These are phyloP conservation scores for Petaurus breviceps DNA, from an alignment of 2,113 vertebrate species.

Conservation along the genomic window DNA sequence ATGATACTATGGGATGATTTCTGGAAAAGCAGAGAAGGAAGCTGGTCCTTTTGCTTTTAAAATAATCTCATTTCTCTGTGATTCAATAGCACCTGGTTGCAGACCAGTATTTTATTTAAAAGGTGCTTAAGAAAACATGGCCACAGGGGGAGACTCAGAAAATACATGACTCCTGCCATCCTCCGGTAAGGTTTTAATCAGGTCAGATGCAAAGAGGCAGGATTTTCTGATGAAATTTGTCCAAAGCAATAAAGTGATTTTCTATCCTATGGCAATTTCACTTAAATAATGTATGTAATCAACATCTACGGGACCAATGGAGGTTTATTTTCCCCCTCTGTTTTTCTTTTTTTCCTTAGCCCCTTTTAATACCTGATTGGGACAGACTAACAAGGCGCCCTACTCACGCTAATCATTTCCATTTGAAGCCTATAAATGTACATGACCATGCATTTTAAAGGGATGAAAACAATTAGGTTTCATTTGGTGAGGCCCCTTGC, in stretches of 20 bases:
- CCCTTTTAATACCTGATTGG: background rate
- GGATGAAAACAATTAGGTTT: background rate
- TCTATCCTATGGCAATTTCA: constrained; percentile 15
- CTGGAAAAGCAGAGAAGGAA: background rate
- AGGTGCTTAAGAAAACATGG: constrained; percentile 62
- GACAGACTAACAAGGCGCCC: background rate
- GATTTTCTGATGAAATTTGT: constrained; percentile 62
- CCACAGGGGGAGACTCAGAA: constrained; percentile 29
- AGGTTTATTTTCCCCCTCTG: background rate
- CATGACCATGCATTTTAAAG: background rate
- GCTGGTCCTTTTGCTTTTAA: background rate
- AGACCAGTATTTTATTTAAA: constrained; percentile 65
- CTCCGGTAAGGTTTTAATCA: constrained; percentile 58
- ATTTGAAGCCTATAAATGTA: background rate
- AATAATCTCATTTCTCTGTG: constrained; percentile 9
- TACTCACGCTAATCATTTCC: background rate
- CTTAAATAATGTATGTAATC: constrained; percentile 46
- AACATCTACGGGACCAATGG: background rate
- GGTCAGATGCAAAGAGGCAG: background rate
- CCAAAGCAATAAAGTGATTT: constrained; percentile 60
- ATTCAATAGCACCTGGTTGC: constrained; percentile 47
- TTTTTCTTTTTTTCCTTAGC: background rate
- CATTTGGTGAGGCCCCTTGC: background rate
- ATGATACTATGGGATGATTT: background rate
- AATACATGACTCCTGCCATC: constrained; percentile 29